phyloP scores from a whole-genome alignment of 2,888 invertebrate species.

The Steinernema scapterisci region DNA sequence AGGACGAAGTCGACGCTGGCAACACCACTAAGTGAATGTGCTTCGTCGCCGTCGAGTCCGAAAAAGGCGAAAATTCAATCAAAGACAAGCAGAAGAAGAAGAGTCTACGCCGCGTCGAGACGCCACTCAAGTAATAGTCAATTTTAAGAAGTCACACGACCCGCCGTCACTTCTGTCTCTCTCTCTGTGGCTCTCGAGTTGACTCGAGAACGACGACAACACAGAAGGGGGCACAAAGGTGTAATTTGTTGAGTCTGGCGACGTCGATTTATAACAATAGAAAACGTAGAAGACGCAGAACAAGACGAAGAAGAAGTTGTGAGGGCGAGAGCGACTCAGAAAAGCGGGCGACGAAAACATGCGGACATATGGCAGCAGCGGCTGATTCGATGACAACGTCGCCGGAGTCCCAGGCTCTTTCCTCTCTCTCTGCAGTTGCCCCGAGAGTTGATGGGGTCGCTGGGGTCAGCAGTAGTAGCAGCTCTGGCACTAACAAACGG shows the following conservation, averaged over 20 bases:
- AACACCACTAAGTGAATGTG: too few species aligned
- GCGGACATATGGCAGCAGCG: conserved; percentile 1
- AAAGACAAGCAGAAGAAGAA: too few species aligned
- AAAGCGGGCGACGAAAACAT: conserved; percentile 2
- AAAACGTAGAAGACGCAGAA: too few species aligned
- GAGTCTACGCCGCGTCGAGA: too few species aligned
- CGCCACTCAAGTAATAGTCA: too few species aligned
- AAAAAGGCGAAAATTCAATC: too few species aligned
- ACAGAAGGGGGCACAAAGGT: not conserved
- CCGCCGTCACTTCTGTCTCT: not conserved
- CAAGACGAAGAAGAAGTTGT: conserved; percentile 10
- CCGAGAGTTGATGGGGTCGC: conserved; percentile 16
- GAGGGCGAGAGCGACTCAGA: not conserved
- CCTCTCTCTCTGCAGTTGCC: not conserved
- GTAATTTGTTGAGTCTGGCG: conserved; percentile 18
- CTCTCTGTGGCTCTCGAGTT: too few species aligned
- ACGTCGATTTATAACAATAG: not conserved
- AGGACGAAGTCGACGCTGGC: not conserved
- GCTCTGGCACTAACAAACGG: not conserved
- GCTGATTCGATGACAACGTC: too few species aligned
- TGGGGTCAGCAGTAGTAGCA: not conserved
- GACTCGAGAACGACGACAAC: not conserved
- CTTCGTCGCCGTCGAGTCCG: too few species aligned
- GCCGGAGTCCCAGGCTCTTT: too few species aligned
- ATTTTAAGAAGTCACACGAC: too few species aligned